Conservation (phyloP, 2,888 invertebrate species). For the Hyles lineata region DNA sequence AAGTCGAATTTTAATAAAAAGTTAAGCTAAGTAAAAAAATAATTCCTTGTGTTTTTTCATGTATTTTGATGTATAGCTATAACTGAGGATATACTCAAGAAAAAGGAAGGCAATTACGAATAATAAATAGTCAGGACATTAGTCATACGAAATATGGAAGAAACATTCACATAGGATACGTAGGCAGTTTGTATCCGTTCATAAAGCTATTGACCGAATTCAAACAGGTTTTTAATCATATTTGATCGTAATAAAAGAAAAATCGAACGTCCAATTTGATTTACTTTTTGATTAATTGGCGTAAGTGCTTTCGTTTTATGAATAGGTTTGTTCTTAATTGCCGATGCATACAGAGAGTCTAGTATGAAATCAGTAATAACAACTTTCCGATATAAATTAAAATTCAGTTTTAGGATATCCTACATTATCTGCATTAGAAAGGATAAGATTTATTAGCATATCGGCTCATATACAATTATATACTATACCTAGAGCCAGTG, state of each 20-base stretch:
- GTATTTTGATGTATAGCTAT: too few relatives aligned
- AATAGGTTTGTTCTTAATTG: background rate
- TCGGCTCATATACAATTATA: too few relatives aligned
- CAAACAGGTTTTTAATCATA: slow-evolving; percentile 5
- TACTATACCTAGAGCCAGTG: too few relatives aligned
- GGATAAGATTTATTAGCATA: background rate
- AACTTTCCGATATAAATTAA: background rate
- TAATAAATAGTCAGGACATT: background rate
- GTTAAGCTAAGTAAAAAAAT: too few relatives aligned
- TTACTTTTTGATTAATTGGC: slow-evolving; percentile 2
- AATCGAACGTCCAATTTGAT: background rate
- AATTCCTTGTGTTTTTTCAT: too few relatives aligned
- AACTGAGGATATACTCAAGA: background rate
- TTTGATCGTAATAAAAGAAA: slow-evolving; percentile 5
- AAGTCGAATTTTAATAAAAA: too few relatives aligned
- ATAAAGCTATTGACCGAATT: background rate
- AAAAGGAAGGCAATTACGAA: background rate
- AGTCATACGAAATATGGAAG: background rate
- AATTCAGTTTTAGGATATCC: background rate
- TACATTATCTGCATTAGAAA: background rate
- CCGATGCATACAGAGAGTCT: background rate
- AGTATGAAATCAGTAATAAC: background rate
- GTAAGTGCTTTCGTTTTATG: background rate
- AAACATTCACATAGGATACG: slow-evolving; percentile 1
- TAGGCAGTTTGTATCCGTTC: slow-evolving; percentile 11